phyloP scores from a whole-genome alignment of 2,113 vertebrate genomes.

The Sinocyclocheilus rhinocerous region DNA sequence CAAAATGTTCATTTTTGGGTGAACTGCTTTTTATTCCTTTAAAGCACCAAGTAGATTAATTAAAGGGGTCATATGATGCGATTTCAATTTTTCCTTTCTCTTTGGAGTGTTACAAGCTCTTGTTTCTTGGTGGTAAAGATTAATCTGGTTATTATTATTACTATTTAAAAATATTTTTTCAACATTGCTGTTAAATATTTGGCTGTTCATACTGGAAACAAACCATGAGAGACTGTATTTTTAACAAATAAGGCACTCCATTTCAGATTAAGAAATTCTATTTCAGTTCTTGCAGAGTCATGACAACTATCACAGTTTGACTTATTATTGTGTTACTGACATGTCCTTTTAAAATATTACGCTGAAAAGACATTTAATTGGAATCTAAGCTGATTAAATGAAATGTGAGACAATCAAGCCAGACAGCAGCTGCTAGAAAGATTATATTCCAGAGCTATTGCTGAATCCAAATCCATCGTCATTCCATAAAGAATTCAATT shows the following conservation, averaged over 20 bases:
- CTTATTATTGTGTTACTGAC: neutral
- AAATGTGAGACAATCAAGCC: conserved; percentile 44
- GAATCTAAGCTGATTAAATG: conserved; percentile 45
- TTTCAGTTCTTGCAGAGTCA: conserved; percentile 3
- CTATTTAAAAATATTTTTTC: neutral
- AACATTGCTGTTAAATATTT: neutral
- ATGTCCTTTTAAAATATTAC: neutral
- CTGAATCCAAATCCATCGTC: conserved; percentile 5
- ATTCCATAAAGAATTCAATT: conserved; percentile 29
- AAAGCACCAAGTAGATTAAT: neutral
- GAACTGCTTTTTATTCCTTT: neutral
- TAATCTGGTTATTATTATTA: neutral
- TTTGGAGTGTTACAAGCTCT: too few relatives aligned
- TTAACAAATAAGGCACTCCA: neutral
- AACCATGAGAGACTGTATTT: neutral
- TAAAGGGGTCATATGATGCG: too few relatives aligned
- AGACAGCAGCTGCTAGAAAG: conserved; percentile 14
- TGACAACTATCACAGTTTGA: neutral
- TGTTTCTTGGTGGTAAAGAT: neutral
- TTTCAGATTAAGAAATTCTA: neutral
- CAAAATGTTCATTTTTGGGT: neutral
- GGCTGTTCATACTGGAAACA: neutral
- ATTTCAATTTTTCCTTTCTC: too few relatives aligned
- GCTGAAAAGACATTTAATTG: conserved; percentile 31
- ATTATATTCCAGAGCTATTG: conserved; percentile 16